Evolutionary conservation across 2,113 vertebrate species (phyloP).

Genomic region (Poecile atricapillus): DNA sequence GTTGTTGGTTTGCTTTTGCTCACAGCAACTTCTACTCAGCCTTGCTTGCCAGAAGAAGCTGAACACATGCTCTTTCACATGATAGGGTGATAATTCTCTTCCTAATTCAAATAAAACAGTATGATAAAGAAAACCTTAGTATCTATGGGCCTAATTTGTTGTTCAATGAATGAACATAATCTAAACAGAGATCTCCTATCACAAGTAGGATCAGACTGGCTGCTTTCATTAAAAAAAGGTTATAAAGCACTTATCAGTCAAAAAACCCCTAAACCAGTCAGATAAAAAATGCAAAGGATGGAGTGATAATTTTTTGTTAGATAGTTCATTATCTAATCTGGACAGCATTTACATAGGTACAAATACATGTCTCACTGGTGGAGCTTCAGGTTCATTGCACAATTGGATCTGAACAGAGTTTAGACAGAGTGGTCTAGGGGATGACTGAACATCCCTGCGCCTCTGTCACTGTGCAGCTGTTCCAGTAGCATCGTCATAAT

Average conservation of each 20-base stretch:
- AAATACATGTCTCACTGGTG: not conserved
- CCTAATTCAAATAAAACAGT: conserved; percentile 11
- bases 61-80: not conserved
- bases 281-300: not conserved
- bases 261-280: not conserved
- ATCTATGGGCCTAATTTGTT: not conserved
- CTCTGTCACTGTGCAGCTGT: not conserved
- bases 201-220: not conserved
- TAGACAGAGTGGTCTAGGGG: not conserved
- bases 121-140: not conserved
- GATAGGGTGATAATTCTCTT: not conserved
- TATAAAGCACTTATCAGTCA: not conserved
- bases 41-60: not conserved
- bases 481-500: not conserved
- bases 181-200: conserved; percentile 22
- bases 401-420: not conserved
- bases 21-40: not conserved
- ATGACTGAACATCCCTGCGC: not conserved
- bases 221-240: conserved; percentile 10
- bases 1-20: not conserved
- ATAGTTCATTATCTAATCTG: not conserved
- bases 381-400: not conserved
- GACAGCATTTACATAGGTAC: not conserved
- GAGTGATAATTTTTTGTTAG: not conserved
- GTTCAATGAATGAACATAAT: not conserved